These are phyloP conservation scores for Camelus dromedarius DNA, from an alignment of 2,113 vertebrate species.

Conservation along the genomic window DNA sequence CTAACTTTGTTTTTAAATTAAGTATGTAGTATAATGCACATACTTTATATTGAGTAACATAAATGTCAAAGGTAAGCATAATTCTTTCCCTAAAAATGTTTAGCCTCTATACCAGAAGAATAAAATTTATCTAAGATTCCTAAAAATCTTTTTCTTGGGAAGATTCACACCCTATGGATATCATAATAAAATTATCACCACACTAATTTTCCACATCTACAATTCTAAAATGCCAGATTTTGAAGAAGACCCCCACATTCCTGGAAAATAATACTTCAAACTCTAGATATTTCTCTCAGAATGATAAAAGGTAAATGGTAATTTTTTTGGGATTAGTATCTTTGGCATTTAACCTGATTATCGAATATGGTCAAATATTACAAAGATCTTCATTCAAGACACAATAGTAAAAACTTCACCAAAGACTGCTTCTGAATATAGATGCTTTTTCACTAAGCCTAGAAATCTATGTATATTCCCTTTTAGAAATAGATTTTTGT, in stretches of 20 bases:
- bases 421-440: not conserved
- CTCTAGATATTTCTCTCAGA: not conserved
- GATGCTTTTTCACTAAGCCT: not conserved
- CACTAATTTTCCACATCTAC: not conserved
- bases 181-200: not conserved
- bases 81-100: not conserved
- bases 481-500: not conserved
- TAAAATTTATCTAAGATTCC: not conserved
- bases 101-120: not conserved
- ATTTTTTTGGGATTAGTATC: not conserved
- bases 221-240: conserved; percentile 2
- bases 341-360: not conserved
- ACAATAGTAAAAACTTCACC: not conserved
- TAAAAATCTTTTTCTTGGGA: not conserved
- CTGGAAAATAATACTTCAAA: not conserved
- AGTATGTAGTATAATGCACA: not conserved
- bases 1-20: not conserved
- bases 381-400: not conserved
- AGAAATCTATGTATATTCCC: not conserved
- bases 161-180: not conserved
- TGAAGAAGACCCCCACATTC: not conserved
- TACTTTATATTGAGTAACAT: not conserved
- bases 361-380: not conserved
- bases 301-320: not conserved
- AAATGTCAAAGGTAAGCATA: not conserved